Evolutionary conservation across 2,888 invertebrate genomes (phyloP).

Genomic region (Melikaiella ostensackeni): DNA sequence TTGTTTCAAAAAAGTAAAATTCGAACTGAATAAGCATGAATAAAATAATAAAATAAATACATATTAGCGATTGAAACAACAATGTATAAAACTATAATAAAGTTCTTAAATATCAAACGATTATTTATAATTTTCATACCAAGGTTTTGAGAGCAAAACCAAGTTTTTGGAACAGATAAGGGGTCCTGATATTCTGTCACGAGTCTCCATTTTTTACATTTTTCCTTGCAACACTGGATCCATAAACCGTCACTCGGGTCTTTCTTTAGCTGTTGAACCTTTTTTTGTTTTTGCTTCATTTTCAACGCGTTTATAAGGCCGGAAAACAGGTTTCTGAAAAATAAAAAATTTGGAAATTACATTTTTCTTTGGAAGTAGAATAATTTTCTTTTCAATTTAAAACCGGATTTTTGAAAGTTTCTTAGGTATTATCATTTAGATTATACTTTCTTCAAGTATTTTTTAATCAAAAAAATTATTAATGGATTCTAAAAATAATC

Average conservation of each 20-base stretch:
- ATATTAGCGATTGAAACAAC: not conserved
- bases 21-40: not conserved
- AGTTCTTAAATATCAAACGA: not conserved
- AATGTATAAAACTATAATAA: constrained; percentile 8
- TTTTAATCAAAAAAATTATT: not conserved
- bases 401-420: too few species aligned
- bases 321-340: not conserved
- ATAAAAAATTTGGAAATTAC: not conserved
- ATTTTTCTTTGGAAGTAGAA: not conserved
- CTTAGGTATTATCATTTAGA: too few species aligned
- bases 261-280: constrained; percentile 77
- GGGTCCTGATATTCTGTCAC: constrained; percentile 80
- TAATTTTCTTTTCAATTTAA: too few species aligned
- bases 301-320: not conserved
- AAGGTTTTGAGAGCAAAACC: constrained; percentile 79
- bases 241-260: constrained; percentile 79
- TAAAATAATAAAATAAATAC: constrained; percentile 1
- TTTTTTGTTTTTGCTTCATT: constrained; percentile 64
- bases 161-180: constrained; percentile 80
- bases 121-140: constrained; percentile 30
- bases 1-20: not conserved
- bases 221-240: constrained; percentile 80
- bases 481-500: too few species aligned
- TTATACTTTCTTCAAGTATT: not conserved
- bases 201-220: constrained; percentile 81